phyloP scores from a whole-genome alignment of 2,113 vertebrate genomes.

The Periophthalmus modestus region DNA sequence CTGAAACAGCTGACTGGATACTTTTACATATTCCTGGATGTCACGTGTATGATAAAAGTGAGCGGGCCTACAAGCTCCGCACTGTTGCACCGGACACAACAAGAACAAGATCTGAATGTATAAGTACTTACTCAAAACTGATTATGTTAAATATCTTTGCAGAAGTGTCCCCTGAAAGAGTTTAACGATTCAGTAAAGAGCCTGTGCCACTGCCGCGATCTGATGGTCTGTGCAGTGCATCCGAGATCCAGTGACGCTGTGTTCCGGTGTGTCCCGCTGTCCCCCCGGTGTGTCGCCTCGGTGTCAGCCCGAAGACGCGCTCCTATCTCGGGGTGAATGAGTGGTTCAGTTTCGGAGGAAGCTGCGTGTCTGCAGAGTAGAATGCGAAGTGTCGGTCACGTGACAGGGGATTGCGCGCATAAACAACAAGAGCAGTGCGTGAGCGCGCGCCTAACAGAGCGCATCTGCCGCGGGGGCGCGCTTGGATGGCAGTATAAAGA shows the following conservation, averaged over 20 bases:
- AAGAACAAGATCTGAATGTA: too few species aligned
- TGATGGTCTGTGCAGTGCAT: too few species aligned
- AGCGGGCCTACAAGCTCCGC: background rate
- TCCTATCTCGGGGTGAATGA: background rate
- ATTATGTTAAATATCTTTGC: background rate
- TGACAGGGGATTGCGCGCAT: background rate
- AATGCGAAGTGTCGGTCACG: background rate
- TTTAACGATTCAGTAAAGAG: background rate
- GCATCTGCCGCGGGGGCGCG: too few species aligned
- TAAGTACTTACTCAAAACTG: background rate
- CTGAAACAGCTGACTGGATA: background rate
- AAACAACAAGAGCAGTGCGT: too few species aligned
- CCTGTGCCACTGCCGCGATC: background rate
- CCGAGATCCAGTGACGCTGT: background rate
- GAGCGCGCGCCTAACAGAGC: too few species aligned
- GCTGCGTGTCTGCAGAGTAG: background rate
- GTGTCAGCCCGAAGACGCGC: background rate
- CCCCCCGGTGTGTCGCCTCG: background rate
- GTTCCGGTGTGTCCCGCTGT: background rate
- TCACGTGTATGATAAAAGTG: background rate
- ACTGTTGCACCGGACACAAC: background rate
- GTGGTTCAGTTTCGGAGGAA: background rate
- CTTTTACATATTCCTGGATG: background rate
- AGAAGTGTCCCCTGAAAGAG: background rate
- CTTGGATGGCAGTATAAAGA: too few species aligned